Percentiles rank a stretch among this genome's conserved stretches.
These are phyloP conservation scores for Rhombomys opimus DNA, from an alignment of 2,113 vertebrate species.

Conservation along the genomic window DNA sequence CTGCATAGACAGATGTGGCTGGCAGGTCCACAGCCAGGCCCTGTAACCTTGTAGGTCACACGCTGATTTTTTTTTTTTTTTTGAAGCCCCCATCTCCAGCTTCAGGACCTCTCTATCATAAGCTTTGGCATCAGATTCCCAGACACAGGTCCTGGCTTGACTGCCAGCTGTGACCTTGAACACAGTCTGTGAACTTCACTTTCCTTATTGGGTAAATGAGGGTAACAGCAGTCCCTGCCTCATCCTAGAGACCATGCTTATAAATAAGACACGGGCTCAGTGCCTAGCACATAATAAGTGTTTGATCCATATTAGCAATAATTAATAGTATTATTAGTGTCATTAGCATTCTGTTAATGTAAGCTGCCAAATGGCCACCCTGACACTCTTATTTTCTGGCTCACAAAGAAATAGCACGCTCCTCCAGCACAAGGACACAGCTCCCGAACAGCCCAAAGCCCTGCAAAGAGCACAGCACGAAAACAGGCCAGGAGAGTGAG, in stretches of 20 bases:
- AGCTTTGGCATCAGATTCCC: neutral
- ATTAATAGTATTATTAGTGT: neutral
- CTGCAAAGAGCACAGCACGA: neutral
- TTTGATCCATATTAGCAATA: neutral
- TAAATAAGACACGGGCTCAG: neutral
- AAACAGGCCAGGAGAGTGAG: neutral
- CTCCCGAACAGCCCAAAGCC: neutral
- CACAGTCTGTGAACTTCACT: neutral
- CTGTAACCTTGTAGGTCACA: neutral
- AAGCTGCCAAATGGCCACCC: neutral
- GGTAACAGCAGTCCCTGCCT: neutral
- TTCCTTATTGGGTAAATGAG: neutral
- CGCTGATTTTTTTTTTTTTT: neutral
- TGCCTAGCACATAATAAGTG: neutral
- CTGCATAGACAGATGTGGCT: neutral
- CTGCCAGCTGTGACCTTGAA: constrained; percentile 49
- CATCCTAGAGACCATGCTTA: neutral
- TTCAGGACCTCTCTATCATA: neutral
- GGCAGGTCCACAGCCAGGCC: neutral
- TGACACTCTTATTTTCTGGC: neutral
- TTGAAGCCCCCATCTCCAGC: neutral
- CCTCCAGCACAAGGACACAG: neutral
- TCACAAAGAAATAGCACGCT: neutral
- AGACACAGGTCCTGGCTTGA: neutral
- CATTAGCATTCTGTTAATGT: neutral